phyloP scores from a whole-genome alignment of 2,113 vertebrate genomes.

The Sapayoa aenigma region DNA sequence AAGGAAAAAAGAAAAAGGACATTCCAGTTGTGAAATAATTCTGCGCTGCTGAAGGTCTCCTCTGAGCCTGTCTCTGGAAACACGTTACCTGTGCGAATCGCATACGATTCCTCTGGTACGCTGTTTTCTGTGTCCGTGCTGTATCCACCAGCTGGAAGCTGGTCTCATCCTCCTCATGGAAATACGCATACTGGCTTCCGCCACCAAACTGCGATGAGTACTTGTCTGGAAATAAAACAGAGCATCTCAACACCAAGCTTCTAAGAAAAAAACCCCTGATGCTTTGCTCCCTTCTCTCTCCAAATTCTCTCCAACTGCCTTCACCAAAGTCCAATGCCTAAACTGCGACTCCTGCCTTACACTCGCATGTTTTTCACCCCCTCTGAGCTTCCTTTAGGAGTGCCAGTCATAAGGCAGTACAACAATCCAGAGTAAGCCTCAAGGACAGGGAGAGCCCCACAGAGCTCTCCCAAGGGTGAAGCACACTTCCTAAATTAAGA shows the following conservation, averaged over 20 bases:
- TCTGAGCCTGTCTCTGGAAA: not conserved
- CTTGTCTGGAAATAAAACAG: conserved; percentile 79
- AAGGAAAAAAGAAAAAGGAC: not conserved
- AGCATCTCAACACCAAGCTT: not conserved
- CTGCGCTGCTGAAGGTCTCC: accelerated
- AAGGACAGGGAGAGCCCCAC: not conserved
- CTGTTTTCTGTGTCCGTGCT: conserved; percentile 93
- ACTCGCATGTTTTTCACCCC: accelerated
- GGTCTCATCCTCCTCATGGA: conserved; percentile 95
- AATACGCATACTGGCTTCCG: conserved; percentile 96
- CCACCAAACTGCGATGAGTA: conserved; percentile 98
- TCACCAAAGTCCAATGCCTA: not conserved
- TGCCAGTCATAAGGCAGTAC: accelerated
- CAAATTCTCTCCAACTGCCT: not conserved
- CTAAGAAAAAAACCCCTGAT: not conserved
- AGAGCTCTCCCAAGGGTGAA: not conserved
- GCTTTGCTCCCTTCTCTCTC: not conserved
- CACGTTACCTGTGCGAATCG: conserved; percentile 89
- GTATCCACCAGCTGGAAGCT: conserved; percentile 99
- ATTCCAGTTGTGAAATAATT: not conserved
- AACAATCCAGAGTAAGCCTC: not conserved
- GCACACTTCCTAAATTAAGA: not conserved
- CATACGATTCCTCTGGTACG: conserved; percentile 98
- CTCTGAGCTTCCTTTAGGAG: not conserved
- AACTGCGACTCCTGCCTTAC: not conserved